These are phyloP conservation scores for Chaitophorus viminalis DNA, from an alignment of 2,888 invertebrate species.

Conservation along the genomic window DNA sequence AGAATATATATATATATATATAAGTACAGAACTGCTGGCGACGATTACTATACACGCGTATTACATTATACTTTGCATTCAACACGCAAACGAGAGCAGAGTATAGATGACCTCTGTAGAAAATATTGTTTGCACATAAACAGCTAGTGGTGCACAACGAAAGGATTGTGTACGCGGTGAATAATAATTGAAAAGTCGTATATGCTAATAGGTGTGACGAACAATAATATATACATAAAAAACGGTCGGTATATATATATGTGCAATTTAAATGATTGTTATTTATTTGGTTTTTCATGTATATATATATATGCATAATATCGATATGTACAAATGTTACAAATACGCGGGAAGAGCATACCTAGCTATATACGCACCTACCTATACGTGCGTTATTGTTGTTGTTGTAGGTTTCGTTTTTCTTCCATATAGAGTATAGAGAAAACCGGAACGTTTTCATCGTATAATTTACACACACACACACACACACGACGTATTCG, in stretches of 20 bases:
- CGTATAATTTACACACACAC: not conserved
- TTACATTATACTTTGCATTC: no score
- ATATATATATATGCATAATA: not conserved
- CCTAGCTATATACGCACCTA: not conserved
- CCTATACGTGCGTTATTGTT: conserved; percentile 2
- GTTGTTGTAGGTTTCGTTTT: conserved; percentile 31
- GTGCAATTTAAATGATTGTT: not conserved
- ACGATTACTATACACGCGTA: no score
- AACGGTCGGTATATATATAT: not conserved
- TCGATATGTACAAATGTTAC: no score
- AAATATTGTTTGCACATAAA: conserved; percentile 10
- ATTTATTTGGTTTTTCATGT: conserved; percentile 1
- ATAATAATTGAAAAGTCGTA: conserved; percentile 42
- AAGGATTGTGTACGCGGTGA: conserved; percentile 35
- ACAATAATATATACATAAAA: conserved; percentile 3
- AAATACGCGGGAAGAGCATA: not conserved
- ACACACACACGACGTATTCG: not conserved
- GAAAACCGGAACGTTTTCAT: conserved; percentile 47
- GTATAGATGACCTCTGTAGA: not conserved
- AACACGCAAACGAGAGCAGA: not conserved
- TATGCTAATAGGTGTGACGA: conserved; percentile 43
- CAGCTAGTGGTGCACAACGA: conserved; percentile 20
- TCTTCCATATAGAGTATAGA: not conserved
- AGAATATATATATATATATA: no score
- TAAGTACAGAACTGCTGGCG: no score